Conservation (phyloP, 2,113 vertebrate genomes). For the Dipodomys spectabilis region DNA sequence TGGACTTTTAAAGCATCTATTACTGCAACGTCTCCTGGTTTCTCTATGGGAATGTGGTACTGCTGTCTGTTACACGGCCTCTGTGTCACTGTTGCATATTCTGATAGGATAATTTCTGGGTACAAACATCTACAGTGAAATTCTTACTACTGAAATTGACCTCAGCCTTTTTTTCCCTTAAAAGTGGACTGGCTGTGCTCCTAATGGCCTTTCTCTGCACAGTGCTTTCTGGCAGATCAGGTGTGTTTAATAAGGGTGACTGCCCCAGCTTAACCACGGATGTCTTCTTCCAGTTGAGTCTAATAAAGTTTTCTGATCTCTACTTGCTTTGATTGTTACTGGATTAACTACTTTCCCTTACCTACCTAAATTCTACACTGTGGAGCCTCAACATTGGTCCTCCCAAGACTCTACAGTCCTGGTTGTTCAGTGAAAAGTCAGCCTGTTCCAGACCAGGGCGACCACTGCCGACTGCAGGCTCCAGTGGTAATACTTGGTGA, state of each 20-base stretch:
- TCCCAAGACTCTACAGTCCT: background rate
- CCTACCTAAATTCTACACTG: background rate
- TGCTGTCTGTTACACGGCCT: background rate
- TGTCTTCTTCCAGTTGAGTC: constrained; percentile 42
- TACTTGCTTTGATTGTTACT: constrained; percentile 33
- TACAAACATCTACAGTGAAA: constrained; percentile 23
- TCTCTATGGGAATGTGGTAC: background rate
- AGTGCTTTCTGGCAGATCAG: constrained; percentile 36
- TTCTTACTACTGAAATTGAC: constrained; percentile 57
- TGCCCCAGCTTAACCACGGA: background rate
- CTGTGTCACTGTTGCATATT: constrained; percentile 52
- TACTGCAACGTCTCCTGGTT: background rate
- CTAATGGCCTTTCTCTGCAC: constrained; percentile 44
- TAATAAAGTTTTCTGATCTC: constrained; percentile 55
- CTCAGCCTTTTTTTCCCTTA: background rate
- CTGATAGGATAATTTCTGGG: constrained; percentile 26
- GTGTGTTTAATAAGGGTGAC: constrained; percentile 46
- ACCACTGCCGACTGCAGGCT: background rate
- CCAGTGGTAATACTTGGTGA: background rate
- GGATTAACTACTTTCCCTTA: background rate
- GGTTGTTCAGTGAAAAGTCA: background rate
- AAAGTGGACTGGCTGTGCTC: constrained; percentile 13
- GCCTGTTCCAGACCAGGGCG: background rate
- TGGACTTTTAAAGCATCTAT: background rate
- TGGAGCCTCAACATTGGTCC: background rate